Evolutionary conservation across 2,888 invertebrate species (phyloP).

Genomic region (Pammene fasciana): DNA sequence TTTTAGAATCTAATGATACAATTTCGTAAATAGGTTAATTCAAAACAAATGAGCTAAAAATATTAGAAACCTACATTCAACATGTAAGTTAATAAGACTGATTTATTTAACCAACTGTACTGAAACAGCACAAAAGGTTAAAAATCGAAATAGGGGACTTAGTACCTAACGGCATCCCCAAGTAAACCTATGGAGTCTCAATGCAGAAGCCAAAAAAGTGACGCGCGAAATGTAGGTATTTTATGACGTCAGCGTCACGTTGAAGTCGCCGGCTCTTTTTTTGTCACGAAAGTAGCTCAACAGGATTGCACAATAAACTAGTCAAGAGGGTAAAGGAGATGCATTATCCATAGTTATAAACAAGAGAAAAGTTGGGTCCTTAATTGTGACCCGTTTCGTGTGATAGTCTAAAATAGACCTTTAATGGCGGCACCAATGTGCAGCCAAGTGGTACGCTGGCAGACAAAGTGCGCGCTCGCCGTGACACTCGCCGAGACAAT

Average conservation of each 20-base stretch:
- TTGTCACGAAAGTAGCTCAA: too few relatives aligned
- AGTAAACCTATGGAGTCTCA: too few relatives aligned
- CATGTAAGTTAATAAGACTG: slow-evolving; percentile 12
- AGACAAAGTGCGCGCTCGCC: slow-evolving; percentile 65
- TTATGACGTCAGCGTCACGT: too few relatives aligned
- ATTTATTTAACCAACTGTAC: too few relatives aligned
- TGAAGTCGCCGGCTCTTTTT: too few relatives aligned
- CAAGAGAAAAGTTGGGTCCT: slow-evolving; percentile 5
- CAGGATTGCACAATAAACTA: too few relatives aligned
- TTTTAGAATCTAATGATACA: slow-evolving; percentile 25
- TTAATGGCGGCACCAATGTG: slow-evolving; percentile 66
- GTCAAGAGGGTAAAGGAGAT: too few relatives aligned
- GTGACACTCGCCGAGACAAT: slow-evolving; percentile 63
- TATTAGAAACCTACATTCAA: slow-evolving; percentile 42
- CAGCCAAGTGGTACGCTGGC: slow-evolving; percentile 72
- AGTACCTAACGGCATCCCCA: neutral
- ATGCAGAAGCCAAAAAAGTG: too few relatives aligned
- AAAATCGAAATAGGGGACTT: neutral
- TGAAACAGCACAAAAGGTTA: too few relatives aligned
- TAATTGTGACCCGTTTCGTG: slow-evolving; percentile 29
- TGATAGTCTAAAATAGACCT: slow-evolving; percentile 47
- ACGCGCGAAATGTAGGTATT: too few relatives aligned
- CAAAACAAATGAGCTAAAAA: slow-evolving; percentile 42
- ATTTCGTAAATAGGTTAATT: slow-evolving; percentile 19
- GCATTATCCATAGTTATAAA: neutral